Conservation (phyloP, 2,888 invertebrate species). For the Drosophila pseudotakahashii region DNA sequence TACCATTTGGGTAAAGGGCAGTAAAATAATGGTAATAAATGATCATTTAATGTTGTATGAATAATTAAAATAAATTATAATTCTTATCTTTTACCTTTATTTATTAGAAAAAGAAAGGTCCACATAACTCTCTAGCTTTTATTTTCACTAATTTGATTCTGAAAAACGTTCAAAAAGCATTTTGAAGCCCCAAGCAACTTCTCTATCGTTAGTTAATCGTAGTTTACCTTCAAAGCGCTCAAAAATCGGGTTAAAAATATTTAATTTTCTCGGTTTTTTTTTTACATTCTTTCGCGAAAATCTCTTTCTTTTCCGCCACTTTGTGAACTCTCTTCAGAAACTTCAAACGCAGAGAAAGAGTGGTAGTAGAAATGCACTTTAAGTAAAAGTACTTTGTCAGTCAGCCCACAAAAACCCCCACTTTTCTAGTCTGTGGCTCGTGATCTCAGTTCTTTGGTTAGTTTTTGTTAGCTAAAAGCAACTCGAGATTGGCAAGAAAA, state of each 20-base stretch:
- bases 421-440: conserved; percentile 39
- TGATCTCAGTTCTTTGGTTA: conserved; percentile 61
- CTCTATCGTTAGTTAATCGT: conserved; percentile 1
- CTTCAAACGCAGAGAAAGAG: conserved; percentile 46
- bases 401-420: conserved; percentile 18
- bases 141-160: background rate
- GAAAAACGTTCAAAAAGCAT: too few species aligned
- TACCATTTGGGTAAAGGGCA: too few species aligned
- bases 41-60: background rate
- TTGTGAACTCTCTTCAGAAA: conserved; percentile 35
- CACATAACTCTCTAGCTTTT: background rate
- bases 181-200: background rate
- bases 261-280: conserved; percentile 50
- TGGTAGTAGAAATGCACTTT: conserved; percentile 58
- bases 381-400: conserved; percentile 63
- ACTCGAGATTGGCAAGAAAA: conserved; percentile 42
- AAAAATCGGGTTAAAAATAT: conserved; percentile 39
- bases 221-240: conserved; percentile 8
- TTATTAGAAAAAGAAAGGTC: too few species aligned
- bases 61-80: too few species aligned
- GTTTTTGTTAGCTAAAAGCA: conserved; percentile 64
- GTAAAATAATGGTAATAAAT: too few species aligned
- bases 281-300: conserved; percentile 42
- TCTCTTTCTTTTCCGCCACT: conserved; percentile 23
- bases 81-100: too few species aligned